These are phyloP conservation scores for Megaleporinus macrocephalus DNA, from an alignment of 2,113 vertebrate species.

Conservation along the genomic window DNA sequence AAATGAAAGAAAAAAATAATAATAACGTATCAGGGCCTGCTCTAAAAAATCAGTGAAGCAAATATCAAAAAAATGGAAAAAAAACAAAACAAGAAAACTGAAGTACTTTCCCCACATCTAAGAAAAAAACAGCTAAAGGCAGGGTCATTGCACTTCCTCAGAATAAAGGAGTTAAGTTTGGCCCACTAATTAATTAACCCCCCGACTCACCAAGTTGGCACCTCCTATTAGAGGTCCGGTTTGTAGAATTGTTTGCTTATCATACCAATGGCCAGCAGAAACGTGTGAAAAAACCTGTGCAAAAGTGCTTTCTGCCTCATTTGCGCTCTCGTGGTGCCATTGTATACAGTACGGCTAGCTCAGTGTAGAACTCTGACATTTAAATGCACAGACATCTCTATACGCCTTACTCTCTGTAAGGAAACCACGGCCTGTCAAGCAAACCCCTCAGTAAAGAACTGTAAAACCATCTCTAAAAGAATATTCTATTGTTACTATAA, in stretches of 20 bases:
- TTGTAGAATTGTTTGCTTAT: slow-evolving; percentile 16
- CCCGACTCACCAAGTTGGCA: slow-evolving; percentile 20
- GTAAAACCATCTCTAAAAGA: slow-evolving; percentile 61
- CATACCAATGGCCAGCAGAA: slow-evolving; percentile 48
- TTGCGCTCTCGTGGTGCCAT: slow-evolving; percentile 13
- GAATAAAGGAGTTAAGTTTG: slow-evolving; percentile 41
- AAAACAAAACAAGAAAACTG: slow-evolving; percentile 56
- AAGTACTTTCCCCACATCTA: slow-evolving; percentile 55
- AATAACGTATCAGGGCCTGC: slow-evolving; percentile 62
- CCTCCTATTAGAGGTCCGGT: not conserved
- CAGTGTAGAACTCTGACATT: slow-evolving; percentile 52
- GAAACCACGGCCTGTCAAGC: slow-evolving; percentile 26
- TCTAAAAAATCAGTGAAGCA: slow-evolving; percentile 53
- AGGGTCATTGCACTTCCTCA: slow-evolving; percentile 69
- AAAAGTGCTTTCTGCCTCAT: slow-evolving; percentile 75
- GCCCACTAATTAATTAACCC: slow-evolving; percentile 20
- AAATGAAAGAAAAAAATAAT: slow-evolving; percentile 62
- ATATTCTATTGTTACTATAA: slow-evolving; percentile 63
- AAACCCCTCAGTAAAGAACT: slow-evolving; percentile 19
- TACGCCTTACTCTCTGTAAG: slow-evolving; percentile 63
- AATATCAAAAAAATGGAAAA: slow-evolving; percentile 60
- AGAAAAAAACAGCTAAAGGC: slow-evolving; percentile 57
- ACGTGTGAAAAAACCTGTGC: slow-evolving; percentile 75
- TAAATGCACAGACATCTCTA: slow-evolving; percentile 38
- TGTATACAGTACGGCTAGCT: slow-evolving; percentile 54